Conservation (phyloP, 1,140 invertebrate species). For the Brachionus plicatilis region DNA sequence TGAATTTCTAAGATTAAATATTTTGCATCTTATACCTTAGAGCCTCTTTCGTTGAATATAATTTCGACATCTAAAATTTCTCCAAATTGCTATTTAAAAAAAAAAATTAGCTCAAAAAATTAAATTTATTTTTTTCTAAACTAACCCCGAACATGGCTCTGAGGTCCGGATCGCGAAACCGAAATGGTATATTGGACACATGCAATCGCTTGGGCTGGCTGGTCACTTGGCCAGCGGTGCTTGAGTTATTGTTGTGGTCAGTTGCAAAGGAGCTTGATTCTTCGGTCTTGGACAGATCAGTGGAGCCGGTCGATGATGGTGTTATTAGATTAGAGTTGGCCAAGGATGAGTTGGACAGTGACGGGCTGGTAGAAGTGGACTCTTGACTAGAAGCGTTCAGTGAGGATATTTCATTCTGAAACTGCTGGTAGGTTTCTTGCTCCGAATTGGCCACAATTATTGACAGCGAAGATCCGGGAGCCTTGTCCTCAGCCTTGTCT, state of each 20-base stretch:
- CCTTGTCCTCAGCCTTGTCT: background rate
- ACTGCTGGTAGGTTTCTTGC: slow-evolving; percentile 11
- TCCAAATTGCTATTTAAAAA: slow-evolving; percentile 86
- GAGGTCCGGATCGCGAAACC: slow-evolving; percentile 93
- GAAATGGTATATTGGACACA: slow-evolving; percentile 97
- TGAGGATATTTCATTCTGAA: slow-evolving; percentile 23
- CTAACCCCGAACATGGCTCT: slow-evolving; percentile 92
- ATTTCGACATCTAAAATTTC: slow-evolving; percentile 97
- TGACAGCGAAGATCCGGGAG: background rate
- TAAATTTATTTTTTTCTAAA: background rate
- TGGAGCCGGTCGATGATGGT: background rate
- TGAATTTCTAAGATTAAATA: background rate
- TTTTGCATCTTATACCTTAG: slow-evolving; percentile 74
- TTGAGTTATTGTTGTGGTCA: background rate
- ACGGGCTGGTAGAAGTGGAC: slow-evolving; percentile 1
- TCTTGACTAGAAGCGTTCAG: background rate
- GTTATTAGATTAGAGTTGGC: background rate
- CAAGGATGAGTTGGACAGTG: background rate
- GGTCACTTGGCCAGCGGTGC: slow-evolving; percentile 31
- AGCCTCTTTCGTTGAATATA: slow-evolving; percentile 98
- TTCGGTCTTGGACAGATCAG: background rate
- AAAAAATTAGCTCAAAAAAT: slow-evolving; percentile 44
- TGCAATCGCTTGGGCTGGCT: slow-evolving; percentile 55
- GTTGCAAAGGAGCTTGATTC: background rate
- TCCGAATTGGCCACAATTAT: background rate